Evolutionary conservation across 2,113 vertebrate genomes (phyloP).

Genomic region (Meriones unguiculatus): DNA sequence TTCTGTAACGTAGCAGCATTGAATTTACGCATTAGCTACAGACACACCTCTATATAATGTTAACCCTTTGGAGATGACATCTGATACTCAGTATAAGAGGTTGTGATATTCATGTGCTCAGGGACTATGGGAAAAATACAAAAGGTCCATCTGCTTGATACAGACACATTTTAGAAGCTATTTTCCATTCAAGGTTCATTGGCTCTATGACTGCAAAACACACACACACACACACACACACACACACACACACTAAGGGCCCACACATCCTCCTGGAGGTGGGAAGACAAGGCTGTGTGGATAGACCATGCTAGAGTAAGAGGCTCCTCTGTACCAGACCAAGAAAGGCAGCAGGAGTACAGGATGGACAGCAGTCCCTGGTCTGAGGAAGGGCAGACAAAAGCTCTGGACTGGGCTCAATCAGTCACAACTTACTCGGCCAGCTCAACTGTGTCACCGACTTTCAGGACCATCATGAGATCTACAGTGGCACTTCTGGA

Average conservation of each 20-base stretch:
- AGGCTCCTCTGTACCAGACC: background rate
- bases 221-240: no score
- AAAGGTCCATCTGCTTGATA: background rate
- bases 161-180: background rate
- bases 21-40: background rate
- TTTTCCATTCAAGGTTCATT: background rate
- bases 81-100: background rate
- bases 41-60: background rate
- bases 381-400: no score
- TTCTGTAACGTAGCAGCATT: background rate
- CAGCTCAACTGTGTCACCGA: background rate
- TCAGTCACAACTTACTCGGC: background rate
- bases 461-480: background rate
- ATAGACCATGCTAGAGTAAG: background rate
- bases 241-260: background rate
- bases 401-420: background rate
- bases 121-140: background rate
- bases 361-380: background rate
- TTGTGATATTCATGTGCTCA: background rate
- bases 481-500: background rate
- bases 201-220: background rate
- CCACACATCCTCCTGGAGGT: background rate
- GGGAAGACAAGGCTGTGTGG: background rate
- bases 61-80: background rate
- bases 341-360: background rate